Conservation (phyloP, 2,797 vertebrate genomes). For the Glyptemys insculpta region DNA sequence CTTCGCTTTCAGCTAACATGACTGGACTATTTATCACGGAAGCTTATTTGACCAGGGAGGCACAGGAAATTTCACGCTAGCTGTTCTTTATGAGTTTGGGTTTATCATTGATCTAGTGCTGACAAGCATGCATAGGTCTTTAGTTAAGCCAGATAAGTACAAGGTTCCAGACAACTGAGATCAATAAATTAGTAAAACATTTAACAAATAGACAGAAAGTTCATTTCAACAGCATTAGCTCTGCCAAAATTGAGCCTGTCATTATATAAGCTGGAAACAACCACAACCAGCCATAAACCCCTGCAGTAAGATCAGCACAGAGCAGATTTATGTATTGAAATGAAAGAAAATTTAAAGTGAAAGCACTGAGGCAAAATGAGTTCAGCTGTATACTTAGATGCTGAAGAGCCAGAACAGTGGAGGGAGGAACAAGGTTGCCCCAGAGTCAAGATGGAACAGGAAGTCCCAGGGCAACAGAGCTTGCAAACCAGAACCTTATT, state of each 20-base stretch:
- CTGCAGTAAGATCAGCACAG: neutral
- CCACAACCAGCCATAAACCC: neutral
- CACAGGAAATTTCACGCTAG: neutral
- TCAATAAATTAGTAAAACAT: conserved; percentile 55
- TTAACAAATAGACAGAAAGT: neutral
- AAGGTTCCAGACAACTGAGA: neutral
- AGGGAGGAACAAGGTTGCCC: neutral
- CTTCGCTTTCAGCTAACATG: neutral
- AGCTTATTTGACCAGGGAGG: neutral
- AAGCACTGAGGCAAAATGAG: neutral
- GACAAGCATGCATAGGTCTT: conserved; percentile 8
- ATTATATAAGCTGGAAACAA: neutral
- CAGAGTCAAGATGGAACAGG: neutral
- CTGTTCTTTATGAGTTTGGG: neutral
- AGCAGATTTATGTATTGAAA: neutral
- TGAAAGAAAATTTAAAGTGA: neutral
- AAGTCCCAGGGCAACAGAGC: neutral
- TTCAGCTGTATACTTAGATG: neutral
- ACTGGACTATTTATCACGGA: neutral
- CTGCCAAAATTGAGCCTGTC: neutral
- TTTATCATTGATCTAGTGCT: conserved; percentile 33
- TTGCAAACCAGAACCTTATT: neutral
- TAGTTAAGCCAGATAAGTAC: neutral
- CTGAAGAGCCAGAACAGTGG: neutral
- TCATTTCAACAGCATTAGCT: neutral